Evolutionary conservation across 1,140 invertebrate genomes (phyloP), one percentile per base, ranked within the genome.

Genomic region (Ditylenchus dipsaci): DNA sequence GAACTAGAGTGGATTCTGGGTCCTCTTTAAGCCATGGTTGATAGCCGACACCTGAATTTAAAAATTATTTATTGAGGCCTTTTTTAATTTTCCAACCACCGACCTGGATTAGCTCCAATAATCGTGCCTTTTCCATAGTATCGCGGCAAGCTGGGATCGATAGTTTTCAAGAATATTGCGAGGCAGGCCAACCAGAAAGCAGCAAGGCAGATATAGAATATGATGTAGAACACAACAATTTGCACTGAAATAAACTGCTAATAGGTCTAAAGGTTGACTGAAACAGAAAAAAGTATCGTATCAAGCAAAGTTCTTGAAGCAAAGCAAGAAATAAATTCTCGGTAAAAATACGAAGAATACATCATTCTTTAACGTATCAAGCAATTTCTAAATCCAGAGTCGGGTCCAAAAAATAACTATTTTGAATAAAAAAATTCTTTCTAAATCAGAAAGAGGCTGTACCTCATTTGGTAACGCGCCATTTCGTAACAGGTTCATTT

Each of bases 81-180:
- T 33, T 61, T 5, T 19, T 21, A 23, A 69, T 17, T 33, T 21
- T 15, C 5, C 29, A 60, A 72, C 19, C 63, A 69, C 66, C 30
- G 26, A 83, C 80, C 80, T 23, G 80, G 80, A 71, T 82, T 82
- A 30, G 75, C 71, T 23, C 80, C 80, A 66, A 82, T 83, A 53
- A 82, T 82, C 0, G 80, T 83, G 45, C 81, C 81, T 56, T 83
- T 80, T 21, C 80, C 80, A 53, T 82, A 80, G 65, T 77, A 82
- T 59, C 82, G 71, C 11, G 80, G 80, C 58, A 80, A 65, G 65
- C 78, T 65, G 8, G 64, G 66, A 53, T 82, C 80, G n/a, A 83
- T 65, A 1, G 81, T 82, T n/a, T 63, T 67, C 0, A 82, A 62
- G 71, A 82, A 82, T 38, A 79, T 71, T 13, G 73, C 62, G 30